Evolutionary conservation across 2,797 vertebrate genomes (phyloP).

Genomic region (Emys orbicularis): DNA sequence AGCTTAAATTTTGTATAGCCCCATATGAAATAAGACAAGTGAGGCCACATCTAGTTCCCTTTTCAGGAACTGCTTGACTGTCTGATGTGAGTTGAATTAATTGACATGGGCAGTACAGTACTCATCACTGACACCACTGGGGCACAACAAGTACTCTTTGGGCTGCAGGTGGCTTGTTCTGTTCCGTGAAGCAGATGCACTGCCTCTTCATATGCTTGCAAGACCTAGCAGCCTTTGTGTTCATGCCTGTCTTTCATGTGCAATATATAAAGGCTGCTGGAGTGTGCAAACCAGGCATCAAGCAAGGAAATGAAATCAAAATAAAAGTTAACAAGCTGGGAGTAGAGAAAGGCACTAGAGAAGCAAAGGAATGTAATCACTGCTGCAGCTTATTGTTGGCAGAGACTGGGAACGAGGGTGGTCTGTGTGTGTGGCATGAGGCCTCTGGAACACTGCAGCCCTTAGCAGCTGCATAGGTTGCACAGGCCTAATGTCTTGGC

Average conservation of each 20-base stretch:
- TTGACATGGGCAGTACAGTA: background rate
- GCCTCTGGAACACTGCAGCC: background rate
- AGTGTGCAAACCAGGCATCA: background rate
- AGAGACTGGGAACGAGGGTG: rapidly evolving
- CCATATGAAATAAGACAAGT: background rate
- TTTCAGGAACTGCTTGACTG: background rate
- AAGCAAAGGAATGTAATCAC: background rate
- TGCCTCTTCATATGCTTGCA: background rate
- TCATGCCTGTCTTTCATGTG: background rate
- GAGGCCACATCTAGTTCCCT: background rate
- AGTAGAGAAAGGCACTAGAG: background rate
- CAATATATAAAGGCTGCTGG: background rate
- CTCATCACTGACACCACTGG: background rate
- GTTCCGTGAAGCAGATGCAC: background rate
- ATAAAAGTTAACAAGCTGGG: background rate
- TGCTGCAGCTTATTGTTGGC: background rate
- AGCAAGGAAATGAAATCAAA: background rate
- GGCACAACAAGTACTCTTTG: background rate
- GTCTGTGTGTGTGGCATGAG: background rate
- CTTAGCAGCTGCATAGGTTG: background rate
- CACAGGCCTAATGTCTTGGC: background rate
- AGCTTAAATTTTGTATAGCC: background rate
- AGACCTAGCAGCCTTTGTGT: background rate
- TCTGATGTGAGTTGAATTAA: background rate
- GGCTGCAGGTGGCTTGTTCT: background rate